Base-by-base conservation (phyloP, 2,113 vertebrate species). In the Cottus gobio region DNA sequence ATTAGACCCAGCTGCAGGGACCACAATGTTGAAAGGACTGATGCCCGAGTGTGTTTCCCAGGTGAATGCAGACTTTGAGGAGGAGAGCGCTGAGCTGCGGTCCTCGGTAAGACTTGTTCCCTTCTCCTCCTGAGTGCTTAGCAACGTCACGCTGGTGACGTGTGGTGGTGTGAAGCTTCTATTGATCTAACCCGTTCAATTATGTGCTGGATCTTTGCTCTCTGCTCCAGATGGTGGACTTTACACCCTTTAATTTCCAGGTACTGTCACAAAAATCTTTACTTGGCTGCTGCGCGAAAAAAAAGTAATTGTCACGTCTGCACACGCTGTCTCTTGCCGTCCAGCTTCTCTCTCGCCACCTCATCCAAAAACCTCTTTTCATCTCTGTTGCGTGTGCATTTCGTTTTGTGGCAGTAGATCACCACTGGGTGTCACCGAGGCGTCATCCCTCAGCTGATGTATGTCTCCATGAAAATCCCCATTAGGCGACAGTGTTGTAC, bases 11-110 rank as follows among this genome's bases (percentile, higher is more conserved):
- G 7, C 31, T 24, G 1, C 44, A 24, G 60, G 16, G 58, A 36
- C 11, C 20, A 26, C 4, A 56, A n/a, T 12, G 26, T n/a, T 48
- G 15, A 54, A 46, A 34, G 42, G 6, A 69, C 31, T 65, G 31
- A 50, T 52, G 18, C 11, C 44, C 9, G 7, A 4, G 3, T 89
- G 39, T 81, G 20, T 82, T 87, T 93, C 90, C 90, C 94, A 99
- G 97, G 97, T 96, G 92, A 98, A 98, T 94, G 96, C 95, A 92
- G 97, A 98, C 91, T 98, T 96, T 95, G 97, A 96, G 92, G 97
- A 97, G 91, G 98, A 97, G 90, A 96, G 95, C 89, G 96, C 96
- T 84, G 97, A 98, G 89, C 96, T 95, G 91, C 96, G 97, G 85
- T 96, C 96, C 75, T 96, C 96, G 87, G 97, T 98, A 95, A 98